Base-by-base conservation (phyloP, 2,888 invertebrate species). In the Oasisia sp. region DNA sequence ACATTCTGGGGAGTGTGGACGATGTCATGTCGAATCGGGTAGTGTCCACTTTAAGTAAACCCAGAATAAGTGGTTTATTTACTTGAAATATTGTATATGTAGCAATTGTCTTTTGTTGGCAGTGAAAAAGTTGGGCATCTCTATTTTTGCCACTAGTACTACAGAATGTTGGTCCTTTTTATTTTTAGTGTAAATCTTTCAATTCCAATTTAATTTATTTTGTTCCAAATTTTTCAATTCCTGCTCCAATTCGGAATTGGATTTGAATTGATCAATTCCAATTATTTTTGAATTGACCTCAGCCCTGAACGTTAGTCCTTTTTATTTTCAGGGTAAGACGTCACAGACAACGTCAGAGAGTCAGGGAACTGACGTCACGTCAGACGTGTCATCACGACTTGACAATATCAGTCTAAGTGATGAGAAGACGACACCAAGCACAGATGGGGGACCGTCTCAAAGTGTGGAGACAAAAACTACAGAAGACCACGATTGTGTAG, bases 261-360 rank as follows among this genome's bases (percentile, higher is more conserved):
- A n/a, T n/a, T n/a, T n/a, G n/a, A n/a, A n/a, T n/a, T n/a, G n/a
- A n/a, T n/a, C n/a, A n/a, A n/a, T n/a, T n/a, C n/a, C n/a, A n/a
- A n/a, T n/a, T n/a, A n/a, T n/a, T n/a, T n/a, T n/a, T n/a, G n/a
- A n/a, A 58, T 58, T 11, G 14, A 5, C 19, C 4, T 58, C 58
- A 19, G 58, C 14, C 12, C 58, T 58, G 58, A n/a, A n/a, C n/a
- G n/a, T n/a, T n/a, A n/a, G n/a, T n/a, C n/a, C n/a, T n/a, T n/a
- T n/a, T 74, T 27, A 19, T n/a, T 7, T 74, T 74, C 27, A 74
- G 74, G 74, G 74, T 74, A 74, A 74, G n/a, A 74, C 74, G 19
- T 27, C 74, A 74, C 74, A 7, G 90, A 94, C 94, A 91, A 92
- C 93, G 89, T 94, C 94, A 91, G 94, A 94, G 92, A 94, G 94